phyloP scores from a whole-genome alignment of 1,140 invertebrate genomes.

The Ooceraea biroi region DNA sequence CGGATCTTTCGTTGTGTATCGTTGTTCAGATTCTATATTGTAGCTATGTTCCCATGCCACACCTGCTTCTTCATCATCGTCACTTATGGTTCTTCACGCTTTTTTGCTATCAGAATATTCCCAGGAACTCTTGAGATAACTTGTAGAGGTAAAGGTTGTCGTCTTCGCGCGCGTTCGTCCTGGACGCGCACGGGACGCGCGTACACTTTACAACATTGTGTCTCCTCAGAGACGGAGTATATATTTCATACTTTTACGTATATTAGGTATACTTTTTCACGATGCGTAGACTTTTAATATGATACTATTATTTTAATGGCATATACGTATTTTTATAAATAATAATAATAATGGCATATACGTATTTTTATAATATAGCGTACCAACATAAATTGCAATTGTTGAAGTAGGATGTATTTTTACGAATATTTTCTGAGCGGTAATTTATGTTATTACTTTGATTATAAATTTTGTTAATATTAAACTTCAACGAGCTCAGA shows the following conservation, averaged over 20 bases:
- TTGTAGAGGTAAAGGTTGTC: constrained; percentile 52
- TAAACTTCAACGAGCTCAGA: constrained; percentile 4
- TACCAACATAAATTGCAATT: no score
- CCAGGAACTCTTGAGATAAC: constrained; percentile 56
- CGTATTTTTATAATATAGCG: no score
- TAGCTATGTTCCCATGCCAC: constrained; percentile 57
- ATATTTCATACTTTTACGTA: constrained; percentile 51
- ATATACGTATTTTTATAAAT: constrained; percentile 39
- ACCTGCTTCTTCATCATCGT: constrained; percentile 64
- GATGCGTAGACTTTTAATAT: constrained; percentile 41
- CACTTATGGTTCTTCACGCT: constrained; percentile 74
- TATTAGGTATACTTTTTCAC: constrained; percentile 44
- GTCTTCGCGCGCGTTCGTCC: constrained; percentile 2
- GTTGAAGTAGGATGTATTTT: background rate
- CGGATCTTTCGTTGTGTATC: constrained; percentile 67
- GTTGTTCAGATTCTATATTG: constrained; percentile 71
- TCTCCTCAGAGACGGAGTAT: constrained; percentile 38
- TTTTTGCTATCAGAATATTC: constrained; percentile 69
- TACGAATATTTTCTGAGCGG: background rate
- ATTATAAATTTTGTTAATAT: constrained; percentile 36
- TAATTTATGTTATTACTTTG: constrained; percentile 17
- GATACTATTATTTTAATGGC: constrained; percentile 18
- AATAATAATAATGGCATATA: constrained; percentile 4
- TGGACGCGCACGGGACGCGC: constrained; percentile 21
- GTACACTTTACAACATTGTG: constrained; percentile 13